Conservation (phyloP, 2,797 vertebrate species). For the Anas acuta region DNA sequence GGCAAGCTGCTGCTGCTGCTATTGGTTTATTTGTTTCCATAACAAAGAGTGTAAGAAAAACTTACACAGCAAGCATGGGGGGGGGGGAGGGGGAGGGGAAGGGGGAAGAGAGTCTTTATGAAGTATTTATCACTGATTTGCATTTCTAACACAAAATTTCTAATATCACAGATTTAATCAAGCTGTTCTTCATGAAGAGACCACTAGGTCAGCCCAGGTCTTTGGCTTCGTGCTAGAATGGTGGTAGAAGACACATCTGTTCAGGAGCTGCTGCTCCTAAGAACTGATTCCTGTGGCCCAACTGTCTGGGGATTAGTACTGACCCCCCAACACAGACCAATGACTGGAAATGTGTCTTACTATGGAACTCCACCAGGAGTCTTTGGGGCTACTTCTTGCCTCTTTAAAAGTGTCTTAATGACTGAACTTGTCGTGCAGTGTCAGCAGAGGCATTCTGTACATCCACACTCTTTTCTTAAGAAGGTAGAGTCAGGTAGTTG, state of each 20-base stretch:
- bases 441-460: neutral
- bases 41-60: neutral
- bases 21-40: neutral
- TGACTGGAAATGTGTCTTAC: neutral
- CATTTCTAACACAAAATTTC: neutral
- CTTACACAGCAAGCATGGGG: neutral
- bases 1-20: conserved; percentile 1
- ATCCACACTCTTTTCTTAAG: neutral
- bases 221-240: neutral
- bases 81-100: fast-evolving
- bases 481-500: neutral
- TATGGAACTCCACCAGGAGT: neutral
- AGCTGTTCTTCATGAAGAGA: neutral
- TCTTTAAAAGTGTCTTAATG: neutral
- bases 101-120: too few relatives aligned
- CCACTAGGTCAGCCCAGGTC: neutral
- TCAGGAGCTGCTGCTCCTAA: neutral
- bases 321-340: neutral
- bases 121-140: neutral
- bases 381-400: neutral
- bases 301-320: neutral
- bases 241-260: neutral
- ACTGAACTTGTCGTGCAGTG: neutral
- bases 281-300: neutral
- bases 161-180: neutral